phyloP scores from a whole-genome alignment of 1,140 invertebrate genomes.

The Proctacanthus coquilletti region DNA sequence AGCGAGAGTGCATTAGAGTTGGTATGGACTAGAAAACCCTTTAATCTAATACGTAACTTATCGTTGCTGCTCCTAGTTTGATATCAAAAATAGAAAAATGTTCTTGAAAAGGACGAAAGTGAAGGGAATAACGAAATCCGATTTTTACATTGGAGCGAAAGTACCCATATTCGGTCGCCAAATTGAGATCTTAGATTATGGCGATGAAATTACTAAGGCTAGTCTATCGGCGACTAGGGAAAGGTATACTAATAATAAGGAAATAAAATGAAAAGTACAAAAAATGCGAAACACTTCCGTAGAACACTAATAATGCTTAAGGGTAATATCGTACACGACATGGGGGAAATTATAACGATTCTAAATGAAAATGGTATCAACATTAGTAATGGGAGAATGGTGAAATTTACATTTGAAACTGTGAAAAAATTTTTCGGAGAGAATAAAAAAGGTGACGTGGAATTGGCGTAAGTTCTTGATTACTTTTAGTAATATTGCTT shows the following conservation, averaged over 20 bases:
- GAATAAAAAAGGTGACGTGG: constrained; percentile 37
- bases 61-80: constrained; percentile 42
- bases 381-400: constrained; percentile 58
- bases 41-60: background rate
- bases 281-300: constrained; percentile 16
- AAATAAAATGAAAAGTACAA: background rate
- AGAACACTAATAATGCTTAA: constrained; percentile 68
- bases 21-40: constrained; percentile 30
- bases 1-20: constrained; percentile 60
- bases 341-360: constrained; percentile 55
- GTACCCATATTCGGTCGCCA: constrained; percentile 61
- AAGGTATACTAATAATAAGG: constrained; percentile 31
- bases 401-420: constrained; percentile 34
- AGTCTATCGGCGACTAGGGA: constrained; percentile 41
- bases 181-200: constrained; percentile 64
- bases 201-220: constrained; percentile 46
- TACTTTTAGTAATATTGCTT: background rate
- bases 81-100: constrained; percentile 51
- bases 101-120: constrained; percentile 62
- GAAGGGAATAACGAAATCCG: constrained; percentile 44
- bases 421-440: constrained; percentile 40
- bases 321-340: constrained; percentile 46
- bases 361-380: constrained; percentile 50
- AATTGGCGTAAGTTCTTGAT: constrained; percentile 40
- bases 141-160: constrained; percentile 61